phyloP scores from a whole-genome alignment of 1,140 invertebrate genomes.

The Dufourea novaeangliae region DNA sequence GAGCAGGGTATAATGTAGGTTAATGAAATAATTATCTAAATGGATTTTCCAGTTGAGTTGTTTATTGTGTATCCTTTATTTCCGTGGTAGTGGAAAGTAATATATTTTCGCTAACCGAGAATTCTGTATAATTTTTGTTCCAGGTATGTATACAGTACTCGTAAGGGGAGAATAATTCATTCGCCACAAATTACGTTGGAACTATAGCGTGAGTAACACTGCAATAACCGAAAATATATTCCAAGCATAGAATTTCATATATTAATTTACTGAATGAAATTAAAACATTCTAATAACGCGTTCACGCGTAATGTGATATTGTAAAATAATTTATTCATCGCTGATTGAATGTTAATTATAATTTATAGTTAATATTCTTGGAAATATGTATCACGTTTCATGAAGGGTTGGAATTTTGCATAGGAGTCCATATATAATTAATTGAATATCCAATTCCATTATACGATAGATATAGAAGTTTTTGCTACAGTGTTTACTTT shows the following conservation, averaged over 20 bases:
- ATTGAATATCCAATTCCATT: too few relatives aligned
- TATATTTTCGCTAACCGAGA: background rate
- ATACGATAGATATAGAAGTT: too few relatives aligned
- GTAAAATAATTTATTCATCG: background rate
- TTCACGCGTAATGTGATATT: background rate
- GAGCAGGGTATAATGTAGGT: too few relatives aligned
- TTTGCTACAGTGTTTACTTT: too few relatives aligned
- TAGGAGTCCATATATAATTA: too few relatives aligned
- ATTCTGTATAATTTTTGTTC: background rate
- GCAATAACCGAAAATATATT: background rate
- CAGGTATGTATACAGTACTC: background rate
- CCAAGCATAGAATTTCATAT: background rate
- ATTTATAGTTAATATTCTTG: too few relatives aligned
- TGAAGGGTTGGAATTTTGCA: too few relatives aligned
- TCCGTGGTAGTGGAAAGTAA: background rate
- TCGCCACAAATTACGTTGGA: too few relatives aligned
- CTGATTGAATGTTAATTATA: background rate
- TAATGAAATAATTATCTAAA: too few relatives aligned
- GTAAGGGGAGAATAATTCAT: background rate
- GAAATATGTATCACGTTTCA: too few relatives aligned
- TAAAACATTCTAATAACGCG: background rate
- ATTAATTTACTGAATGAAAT: background rate
- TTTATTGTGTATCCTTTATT: too few relatives aligned
- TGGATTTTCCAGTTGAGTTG: too few relatives aligned
- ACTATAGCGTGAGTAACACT: background rate